Base-by-base conservation (phyloP, 2,113 vertebrate species). In the Tympanuchus pallidicinctus region DNA sequence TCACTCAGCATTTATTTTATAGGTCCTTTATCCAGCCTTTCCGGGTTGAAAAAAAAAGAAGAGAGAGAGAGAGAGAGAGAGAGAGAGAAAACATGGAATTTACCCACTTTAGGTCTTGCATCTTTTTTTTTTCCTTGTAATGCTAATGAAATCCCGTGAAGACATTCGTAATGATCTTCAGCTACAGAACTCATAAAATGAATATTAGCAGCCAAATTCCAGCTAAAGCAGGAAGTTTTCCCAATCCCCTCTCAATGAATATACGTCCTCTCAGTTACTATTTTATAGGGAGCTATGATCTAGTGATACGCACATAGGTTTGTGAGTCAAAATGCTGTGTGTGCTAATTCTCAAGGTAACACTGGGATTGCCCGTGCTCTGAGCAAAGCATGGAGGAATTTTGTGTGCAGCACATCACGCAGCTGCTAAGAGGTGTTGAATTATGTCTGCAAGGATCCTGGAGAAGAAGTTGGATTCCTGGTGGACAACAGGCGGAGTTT, bases 1-100 rank as follows among this genome's bases (percentile, higher is more conserved):
- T 97, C 96, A 97, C 91, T 97, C 97, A 97, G 93, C 96, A 95
- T 97, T 97, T 98, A 97, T 96, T 97, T 95, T 94, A 94, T 77
- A 87, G 85, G 79, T 88, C 92, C 98, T 97, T 97, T 94, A 97
- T 97, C 92, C 54, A 93, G 84, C 24, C 77, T 95, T 97, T 95
- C 95, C 96, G 73, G 32, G 79, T 94, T 82, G 21, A 57, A 78
- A 92, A 92, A 27, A 70, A 88, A 82, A 63, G 15, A 50, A 50
- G 61, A 69, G 43, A 38, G 40, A 40, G 13, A 65, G 27, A 66
- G 42, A 50, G 48, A 50, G 36, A 36, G 48, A 50, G 50, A 52
- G 25, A 28, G 50, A 50, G 7, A 54, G 11, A 61, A 5, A 30
- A 96, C 86, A 96, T 85, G 89, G 88, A 97, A 97, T 97, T 93